Evolutionary conservation across 2,797 vertebrate species (phyloP).

Genomic region (Molothrus aeneus): DNA sequence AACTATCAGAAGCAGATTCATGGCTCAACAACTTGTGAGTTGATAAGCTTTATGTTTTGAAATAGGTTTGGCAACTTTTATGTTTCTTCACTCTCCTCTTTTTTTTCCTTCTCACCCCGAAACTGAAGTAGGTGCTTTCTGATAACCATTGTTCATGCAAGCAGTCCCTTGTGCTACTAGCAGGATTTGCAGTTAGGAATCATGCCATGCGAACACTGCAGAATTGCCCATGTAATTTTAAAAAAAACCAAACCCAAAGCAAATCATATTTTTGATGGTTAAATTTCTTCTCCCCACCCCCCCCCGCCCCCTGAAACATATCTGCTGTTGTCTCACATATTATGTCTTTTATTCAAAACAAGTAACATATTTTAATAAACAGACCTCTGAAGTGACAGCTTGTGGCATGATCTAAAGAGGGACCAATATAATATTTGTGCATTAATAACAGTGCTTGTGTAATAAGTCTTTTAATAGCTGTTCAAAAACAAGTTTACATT

Average conservation of each 20-base stretch:
- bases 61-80: not conserved
- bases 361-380: not conserved
- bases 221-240: not conserved
- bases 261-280: not conserved
- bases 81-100: fast-evolving
- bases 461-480: not conserved
- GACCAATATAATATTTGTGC: not conserved
- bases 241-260: not conserved
- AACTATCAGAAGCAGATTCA: not conserved
- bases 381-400: not conserved
- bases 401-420: not conserved
- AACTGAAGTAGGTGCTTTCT: not conserved
- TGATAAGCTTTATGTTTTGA: not conserved
- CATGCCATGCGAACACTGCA: not conserved
- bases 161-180: not conserved
- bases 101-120: fast-evolving
- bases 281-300: not conserved
- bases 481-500: too few species aligned
- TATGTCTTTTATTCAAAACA: not conserved
- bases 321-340: not conserved
- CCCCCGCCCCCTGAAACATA: fast-evolving
- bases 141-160: not conserved
- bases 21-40: not conserved
- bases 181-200: not conserved
- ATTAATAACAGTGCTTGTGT: not conserved